phyloP scores from a whole-genome alignment of 1,140 invertebrate species.

The Probaryconus sp. region DNA sequence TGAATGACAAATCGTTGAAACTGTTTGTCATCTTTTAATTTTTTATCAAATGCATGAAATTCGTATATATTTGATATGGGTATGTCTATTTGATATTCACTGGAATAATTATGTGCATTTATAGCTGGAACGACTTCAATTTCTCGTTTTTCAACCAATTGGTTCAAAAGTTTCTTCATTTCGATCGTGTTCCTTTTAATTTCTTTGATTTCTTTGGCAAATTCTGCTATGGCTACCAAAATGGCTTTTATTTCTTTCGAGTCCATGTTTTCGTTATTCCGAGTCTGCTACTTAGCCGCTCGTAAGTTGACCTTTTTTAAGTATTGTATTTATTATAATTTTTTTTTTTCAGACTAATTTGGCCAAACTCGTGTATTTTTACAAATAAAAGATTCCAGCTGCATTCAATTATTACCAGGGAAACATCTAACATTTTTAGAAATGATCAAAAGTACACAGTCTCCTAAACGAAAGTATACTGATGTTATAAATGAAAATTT shows the following conservation, averaged over 20 bases:
- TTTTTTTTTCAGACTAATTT: too few species aligned
- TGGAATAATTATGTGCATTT: conserved; percentile 50
- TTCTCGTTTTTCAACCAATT: conserved; percentile 47
- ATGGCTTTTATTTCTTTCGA: conserved; percentile 47
- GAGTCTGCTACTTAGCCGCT: too few species aligned
- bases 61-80: conserved; percentile 52
- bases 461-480: too few species aligned
- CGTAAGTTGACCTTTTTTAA: too few species aligned
- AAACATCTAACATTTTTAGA: too few species aligned
- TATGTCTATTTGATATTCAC: conserved; percentile 45
- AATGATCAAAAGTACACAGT: too few species aligned
- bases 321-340: too few species aligned
- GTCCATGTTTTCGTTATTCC: conserved; percentile 57
- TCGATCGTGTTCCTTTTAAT: conserved; percentile 52
- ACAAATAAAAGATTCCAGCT: too few species aligned
- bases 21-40: conserved; percentile 50
- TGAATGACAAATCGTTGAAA: conserved; percentile 51
- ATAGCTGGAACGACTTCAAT: conserved; percentile 40
- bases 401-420: too few species aligned
- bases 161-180: conserved; percentile 54
- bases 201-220: conserved; percentile 52
- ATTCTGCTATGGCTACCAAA: conserved; percentile 38
- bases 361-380: too few species aligned
- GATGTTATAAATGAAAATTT: too few species aligned
- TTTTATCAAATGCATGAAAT: conserved; percentile 51